These are phyloP conservation scores for Phymatocera aterrima DNA, from an alignment of 2,888 invertebrate genomes.

Conservation along the genomic window DNA sequence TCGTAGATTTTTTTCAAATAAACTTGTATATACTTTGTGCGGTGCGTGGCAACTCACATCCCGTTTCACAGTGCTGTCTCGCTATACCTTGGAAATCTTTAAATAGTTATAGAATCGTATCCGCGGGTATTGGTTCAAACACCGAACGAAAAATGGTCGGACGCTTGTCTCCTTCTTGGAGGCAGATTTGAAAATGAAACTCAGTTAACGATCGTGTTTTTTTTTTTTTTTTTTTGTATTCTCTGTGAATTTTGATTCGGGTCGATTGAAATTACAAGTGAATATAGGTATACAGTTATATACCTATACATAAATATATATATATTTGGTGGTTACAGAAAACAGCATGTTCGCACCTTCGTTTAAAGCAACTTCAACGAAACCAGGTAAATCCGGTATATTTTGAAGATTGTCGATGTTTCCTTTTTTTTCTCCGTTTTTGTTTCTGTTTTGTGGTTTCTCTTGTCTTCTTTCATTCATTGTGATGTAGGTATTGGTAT, in stretches of 20 bases:
- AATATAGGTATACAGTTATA: too few species aligned
- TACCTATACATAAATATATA: too few species aligned
- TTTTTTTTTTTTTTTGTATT: background rate
- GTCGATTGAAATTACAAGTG: slow-evolving; percentile 24
- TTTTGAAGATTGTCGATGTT: slow-evolving; percentile 39
- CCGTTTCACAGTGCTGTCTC: too few species aligned
- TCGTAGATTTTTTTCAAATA: background rate
- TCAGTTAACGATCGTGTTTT: background rate
- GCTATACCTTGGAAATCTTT: slow-evolving; percentile 35
- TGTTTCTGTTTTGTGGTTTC: background rate
- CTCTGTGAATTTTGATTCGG: background rate
- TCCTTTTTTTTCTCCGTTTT: too few species aligned
- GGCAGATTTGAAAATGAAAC: slow-evolving; percentile 1
- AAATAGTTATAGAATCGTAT: slow-evolving; percentile 21
- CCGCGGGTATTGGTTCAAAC: slow-evolving; percentile 8
- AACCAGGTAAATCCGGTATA: slow-evolving; percentile 79
- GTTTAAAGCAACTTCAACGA: slow-evolving; percentile 88
- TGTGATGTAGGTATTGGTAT: too few species aligned
- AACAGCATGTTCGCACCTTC: slow-evolving; percentile 86
- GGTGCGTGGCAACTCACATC: background rate
- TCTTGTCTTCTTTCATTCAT: background rate
- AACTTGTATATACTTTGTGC: background rate
- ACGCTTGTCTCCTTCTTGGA: slow-evolving; percentile 26
- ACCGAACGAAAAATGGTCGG: slow-evolving; percentile 4
- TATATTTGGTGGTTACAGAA: slow-evolving; percentile 79